Conservation (phyloP, 37 sponge, comb jelly and placozoan genomes). For the Cliona cf. orientalis region DNA sequence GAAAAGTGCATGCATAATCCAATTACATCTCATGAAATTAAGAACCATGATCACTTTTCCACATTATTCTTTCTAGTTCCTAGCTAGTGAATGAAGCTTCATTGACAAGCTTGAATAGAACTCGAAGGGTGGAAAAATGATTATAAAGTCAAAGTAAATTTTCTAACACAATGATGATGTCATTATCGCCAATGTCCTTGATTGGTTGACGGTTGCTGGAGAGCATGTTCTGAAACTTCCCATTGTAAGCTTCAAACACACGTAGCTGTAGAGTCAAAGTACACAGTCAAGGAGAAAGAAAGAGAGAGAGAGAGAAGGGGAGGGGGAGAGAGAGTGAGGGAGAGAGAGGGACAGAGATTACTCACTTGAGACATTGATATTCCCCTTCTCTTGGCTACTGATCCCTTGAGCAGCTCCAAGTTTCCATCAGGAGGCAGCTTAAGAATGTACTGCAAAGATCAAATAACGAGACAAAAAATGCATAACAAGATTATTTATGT, state of each 20-base stretch:
- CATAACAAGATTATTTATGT: too few species aligned
- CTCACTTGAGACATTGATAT: slow-evolving; percentile 63
- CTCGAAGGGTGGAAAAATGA: neutral
- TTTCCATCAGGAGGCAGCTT: slow-evolving; percentile 54
- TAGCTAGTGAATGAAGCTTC: neutral
- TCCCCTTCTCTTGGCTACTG: slow-evolving; percentile 52
- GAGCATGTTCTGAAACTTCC: slow-evolving; percentile 62
- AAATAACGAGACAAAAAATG: neutral
- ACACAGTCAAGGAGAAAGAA: neutral
- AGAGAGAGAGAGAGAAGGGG: neutral
- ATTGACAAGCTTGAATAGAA: too few species aligned
- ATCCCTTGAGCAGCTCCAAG: slow-evolving; percentile 77
- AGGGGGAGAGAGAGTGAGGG: neutral
- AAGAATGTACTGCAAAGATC: slow-evolving; percentile 35
- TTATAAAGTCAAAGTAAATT: neutral
- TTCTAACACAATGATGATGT: slow-evolving; percentile 73
- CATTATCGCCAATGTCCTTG: slow-evolving; percentile 44
- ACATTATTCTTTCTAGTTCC: neutral
- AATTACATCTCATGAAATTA: slow-evolving; percentile 45
- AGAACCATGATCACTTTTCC: too few species aligned
- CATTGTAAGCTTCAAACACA: slow-evolving; percentile 73
- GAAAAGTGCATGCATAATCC: neutral
- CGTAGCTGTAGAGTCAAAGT: slow-evolving; percentile 38
- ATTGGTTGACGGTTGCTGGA: slow-evolving; percentile 42
- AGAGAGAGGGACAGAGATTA: neutral